Conservation (phyloP, 2,797 vertebrate genomes). For the Microctenopoma stevenorrisi region DNA sequence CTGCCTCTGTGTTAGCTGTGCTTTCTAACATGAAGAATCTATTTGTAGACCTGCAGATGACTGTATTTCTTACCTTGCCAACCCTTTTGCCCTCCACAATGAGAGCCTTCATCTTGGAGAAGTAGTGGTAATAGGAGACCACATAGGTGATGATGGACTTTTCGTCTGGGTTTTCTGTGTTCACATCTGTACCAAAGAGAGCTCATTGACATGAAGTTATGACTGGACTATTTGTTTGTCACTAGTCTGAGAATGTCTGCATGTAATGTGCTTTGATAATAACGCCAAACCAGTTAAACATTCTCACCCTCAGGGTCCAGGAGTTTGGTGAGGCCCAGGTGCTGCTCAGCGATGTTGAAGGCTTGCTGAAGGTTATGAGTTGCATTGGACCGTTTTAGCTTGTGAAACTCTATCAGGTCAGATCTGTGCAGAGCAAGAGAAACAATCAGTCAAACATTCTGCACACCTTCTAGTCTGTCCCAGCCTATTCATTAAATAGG, state of each 20-base stretch:
- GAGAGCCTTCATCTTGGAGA: conserved; percentile 98
- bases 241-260: neutral
- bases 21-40: neutral
- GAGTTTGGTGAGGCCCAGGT: conserved; percentile 93
- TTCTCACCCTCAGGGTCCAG: conserved; percentile 93
- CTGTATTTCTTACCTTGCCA: conserved; percentile 87
- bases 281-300: neutral
- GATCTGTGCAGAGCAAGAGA: conserved; percentile 79
- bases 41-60: neutral
- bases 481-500: neutral
- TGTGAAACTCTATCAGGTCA: conserved; percentile 93
- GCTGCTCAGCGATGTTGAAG: conserved; percentile 93
- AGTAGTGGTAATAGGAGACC: conserved; percentile 97
- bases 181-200: conserved; percentile 85
- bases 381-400: conserved; percentile 93
- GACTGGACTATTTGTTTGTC: neutral
- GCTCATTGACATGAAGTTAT: too few relatives aligned
- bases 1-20: neutral
- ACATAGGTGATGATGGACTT: conserved; percentile 98
- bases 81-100: conserved; percentile 96
- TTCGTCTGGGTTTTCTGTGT: conserved; percentile 95
- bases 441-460: neutral
- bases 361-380: conserved; percentile 96
- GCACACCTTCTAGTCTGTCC: neutral
- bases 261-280: neutral